Conservation (phyloP, 30 jellyfish, hydroid and myxozoan genomes). For the Rhopilema esculentum region DNA sequence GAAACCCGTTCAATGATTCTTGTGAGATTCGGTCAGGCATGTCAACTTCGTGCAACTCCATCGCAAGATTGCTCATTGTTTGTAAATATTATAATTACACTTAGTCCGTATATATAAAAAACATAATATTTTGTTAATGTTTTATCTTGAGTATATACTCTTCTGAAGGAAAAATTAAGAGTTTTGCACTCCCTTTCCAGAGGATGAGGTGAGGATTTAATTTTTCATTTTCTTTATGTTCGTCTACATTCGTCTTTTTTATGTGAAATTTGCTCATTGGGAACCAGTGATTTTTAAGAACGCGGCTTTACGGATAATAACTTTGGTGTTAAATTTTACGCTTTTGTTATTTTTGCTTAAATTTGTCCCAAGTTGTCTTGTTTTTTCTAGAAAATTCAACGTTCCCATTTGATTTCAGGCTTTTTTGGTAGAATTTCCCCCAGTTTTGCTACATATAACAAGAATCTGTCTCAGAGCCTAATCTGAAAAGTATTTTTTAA, state of each 20-base stretch:
- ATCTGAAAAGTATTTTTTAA: too few relatives aligned
- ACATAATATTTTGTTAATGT: background rate
- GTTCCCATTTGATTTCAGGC: too few relatives aligned
- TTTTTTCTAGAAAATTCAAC: too few relatives aligned
- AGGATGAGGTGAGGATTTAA: slow-evolving; percentile 4
- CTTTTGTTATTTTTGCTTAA: background rate
- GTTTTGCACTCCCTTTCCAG: background rate
- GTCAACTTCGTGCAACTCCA: slow-evolving; percentile 15
- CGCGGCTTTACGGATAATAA: background rate
- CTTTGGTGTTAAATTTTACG: background rate
- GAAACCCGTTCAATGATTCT: slow-evolving; percentile 51
- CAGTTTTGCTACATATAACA: background rate
- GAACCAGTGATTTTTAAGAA: background rate
- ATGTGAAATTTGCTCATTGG: slow-evolving; percentile 4
- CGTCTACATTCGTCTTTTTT: background rate
- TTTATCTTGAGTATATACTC: background rate
- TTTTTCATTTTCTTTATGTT: too few relatives aligned
- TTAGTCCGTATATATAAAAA: slow-evolving; percentile 1
- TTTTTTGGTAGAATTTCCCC: background rate
- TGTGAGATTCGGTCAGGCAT: slow-evolving; percentile 39
- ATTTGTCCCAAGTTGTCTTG: too few relatives aligned
- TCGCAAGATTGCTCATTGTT: background rate
- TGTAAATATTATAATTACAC: slow-evolving; percentile 27
- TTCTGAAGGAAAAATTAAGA: background rate
- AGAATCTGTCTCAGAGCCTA: background rate